These are phyloP conservation scores for Serrognathus titanus DNA, from an alignment of 2,888 invertebrate species.

Conservation along the genomic window DNA sequence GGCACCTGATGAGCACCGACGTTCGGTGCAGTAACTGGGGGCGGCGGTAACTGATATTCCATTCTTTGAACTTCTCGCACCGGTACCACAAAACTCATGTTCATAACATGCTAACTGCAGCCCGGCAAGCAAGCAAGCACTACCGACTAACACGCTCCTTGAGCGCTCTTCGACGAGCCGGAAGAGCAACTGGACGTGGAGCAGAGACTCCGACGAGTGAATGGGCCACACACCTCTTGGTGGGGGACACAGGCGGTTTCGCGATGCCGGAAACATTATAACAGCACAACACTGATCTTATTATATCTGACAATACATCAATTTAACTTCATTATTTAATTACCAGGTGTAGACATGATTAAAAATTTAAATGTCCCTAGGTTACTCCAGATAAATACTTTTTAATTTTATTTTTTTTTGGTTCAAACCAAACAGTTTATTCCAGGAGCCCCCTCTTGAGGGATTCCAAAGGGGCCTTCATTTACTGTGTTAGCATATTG, in stretches of 20 bases:
- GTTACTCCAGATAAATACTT: too few species aligned
- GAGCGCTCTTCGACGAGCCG: conserved; percentile 38
- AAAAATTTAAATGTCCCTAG: too few species aligned
- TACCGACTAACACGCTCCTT: conserved; percentile 25
- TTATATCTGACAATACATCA: background rate
- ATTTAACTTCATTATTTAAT: background rate
- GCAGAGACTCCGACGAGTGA: conserved; percentile 34
- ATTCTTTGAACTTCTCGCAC: conserved; percentile 44
- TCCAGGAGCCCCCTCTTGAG: too few species aligned
- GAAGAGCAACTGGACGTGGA: conserved; percentile 47
- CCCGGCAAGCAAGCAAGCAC: conserved; percentile 34
- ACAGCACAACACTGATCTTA: conserved; percentile 8
- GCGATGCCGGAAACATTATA: conserved; percentile 43
- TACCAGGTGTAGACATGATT: background rate
- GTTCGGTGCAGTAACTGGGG: conserved; percentile 44
- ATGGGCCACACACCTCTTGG: conserved; percentile 36
- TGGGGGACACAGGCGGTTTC: conserved; percentile 44
- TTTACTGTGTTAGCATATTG: too few species aligned
- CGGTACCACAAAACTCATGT: conserved; percentile 51
- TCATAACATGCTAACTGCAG: conserved; percentile 44
- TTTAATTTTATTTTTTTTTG: too few species aligned
- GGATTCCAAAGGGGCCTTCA: too few species aligned
- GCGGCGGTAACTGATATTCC: conserved; percentile 55
- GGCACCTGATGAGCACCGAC: conserved; percentile 53
- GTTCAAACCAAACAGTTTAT: too few species aligned